A percentile compares a stretch with the other conserved stretches of the same genome.
Evolutionary conservation across 2,113 vertebrate species (phyloP).

Genomic region (Orthonyx spaldingii): DNA sequence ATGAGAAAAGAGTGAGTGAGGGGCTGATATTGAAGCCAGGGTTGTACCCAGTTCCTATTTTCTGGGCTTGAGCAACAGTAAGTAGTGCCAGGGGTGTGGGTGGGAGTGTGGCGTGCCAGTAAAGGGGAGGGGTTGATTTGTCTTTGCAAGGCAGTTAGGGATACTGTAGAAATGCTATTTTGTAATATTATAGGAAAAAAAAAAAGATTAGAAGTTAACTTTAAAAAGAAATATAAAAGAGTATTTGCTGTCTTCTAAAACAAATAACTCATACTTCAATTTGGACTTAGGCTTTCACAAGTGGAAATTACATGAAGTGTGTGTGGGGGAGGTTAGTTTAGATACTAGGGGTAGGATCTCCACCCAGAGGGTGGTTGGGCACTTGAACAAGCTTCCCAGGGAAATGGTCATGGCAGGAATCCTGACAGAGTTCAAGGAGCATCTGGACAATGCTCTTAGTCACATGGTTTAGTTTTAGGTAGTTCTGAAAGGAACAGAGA

Average conservation of each 20-base stretch:
- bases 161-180: background rate
- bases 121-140: background rate
- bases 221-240: background rate
- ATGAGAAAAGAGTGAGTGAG: background rate
- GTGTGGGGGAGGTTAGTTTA: background rate
- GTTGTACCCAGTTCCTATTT: background rate
- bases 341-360: background rate
- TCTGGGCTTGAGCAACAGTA: background rate
- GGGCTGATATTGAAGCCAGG: background rate
- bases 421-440: background rate
- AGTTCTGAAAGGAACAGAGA: background rate
- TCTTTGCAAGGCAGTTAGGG: background rate
- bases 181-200: background rate
- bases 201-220: background rate
- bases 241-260: background rate
- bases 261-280: background rate
- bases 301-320: background rate
- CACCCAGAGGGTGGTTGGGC: background rate
- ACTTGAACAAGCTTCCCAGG: background rate
- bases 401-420: background rate
- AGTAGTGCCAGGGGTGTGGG: background rate
- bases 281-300: background rate
- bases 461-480: background rate
- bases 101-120: accelerated
- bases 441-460: background rate